Conservation (phyloP, 2,113 vertebrate genomes). For the Stictonetta naevosa region DNA sequence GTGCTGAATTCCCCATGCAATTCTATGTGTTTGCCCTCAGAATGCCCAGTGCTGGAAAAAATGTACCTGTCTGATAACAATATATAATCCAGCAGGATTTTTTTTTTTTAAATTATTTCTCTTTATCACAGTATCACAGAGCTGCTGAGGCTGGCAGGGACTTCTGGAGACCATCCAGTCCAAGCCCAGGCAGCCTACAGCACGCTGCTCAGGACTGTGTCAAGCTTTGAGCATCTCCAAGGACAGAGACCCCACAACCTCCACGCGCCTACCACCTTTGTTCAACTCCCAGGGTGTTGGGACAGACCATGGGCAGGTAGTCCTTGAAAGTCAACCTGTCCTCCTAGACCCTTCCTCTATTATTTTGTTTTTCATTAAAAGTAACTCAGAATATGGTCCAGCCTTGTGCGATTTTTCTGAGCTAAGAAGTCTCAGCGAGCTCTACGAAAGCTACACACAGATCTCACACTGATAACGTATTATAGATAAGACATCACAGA, state of each 20-base stretch:
- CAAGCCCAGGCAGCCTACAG: background rate
- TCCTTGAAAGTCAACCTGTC: background rate
- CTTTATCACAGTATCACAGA: background rate
- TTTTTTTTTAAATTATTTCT: background rate
- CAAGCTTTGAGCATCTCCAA: background rate
- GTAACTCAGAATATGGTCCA: background rate
- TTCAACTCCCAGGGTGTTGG: background rate
- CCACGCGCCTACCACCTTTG: background rate
- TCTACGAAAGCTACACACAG: background rate
- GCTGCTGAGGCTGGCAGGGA: background rate
- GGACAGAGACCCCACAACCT: background rate
- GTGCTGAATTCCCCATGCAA: accelerated
- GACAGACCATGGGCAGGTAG: accelerated
- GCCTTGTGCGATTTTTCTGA: background rate
- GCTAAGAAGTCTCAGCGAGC: background rate
- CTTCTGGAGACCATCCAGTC: background rate
- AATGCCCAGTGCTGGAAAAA: background rate
- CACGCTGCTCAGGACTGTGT: background rate
- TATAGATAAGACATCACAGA: background rate
- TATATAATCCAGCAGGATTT: background rate
- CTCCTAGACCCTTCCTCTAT: background rate
- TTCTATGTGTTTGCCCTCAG: background rate
- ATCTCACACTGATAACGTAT: background rate
- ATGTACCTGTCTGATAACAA: accelerated
- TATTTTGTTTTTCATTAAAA: background rate